phyloP scores from a whole-genome alignment of 2,797 vertebrate genomes.

The Urophycis tenuis region DNA sequence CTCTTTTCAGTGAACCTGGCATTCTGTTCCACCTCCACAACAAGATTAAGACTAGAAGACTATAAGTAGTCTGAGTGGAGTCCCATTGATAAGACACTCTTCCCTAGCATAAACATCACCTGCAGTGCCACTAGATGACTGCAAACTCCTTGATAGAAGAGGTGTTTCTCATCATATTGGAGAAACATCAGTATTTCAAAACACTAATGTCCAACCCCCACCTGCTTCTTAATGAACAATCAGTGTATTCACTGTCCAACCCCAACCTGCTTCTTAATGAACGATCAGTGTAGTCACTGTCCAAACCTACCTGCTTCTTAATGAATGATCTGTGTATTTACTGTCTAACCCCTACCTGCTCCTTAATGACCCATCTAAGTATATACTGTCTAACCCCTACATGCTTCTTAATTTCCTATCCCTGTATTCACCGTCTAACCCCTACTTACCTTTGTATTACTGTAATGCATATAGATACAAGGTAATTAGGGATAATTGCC shows the following conservation, averaged over 20 bases:
- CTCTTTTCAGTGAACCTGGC: neutral
- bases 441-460: neutral
- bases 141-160: neutral
- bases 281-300: neutral
- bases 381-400: neutral
- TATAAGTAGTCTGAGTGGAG: neutral
- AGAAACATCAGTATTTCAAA: neutral
- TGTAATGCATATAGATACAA: neutral
- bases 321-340: neutral
- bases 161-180: neutral
- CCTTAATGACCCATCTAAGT: neutral
- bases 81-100: neutral
- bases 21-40: neutral
- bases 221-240: neutral
- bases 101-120: neutral
- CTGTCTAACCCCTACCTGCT: neutral
- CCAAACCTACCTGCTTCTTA: neutral
- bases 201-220: neutral
- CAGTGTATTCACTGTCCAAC: neutral
- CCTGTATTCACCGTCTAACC: neutral
- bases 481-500: neutral
- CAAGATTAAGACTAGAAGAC: no score
- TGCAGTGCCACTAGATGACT: neutral
- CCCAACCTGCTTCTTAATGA: neutral
- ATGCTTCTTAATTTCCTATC: neutral